Base-by-base conservation (phyloP, 2,888 invertebrate genomes). In the Aspidiotus rigidus region DNA sequence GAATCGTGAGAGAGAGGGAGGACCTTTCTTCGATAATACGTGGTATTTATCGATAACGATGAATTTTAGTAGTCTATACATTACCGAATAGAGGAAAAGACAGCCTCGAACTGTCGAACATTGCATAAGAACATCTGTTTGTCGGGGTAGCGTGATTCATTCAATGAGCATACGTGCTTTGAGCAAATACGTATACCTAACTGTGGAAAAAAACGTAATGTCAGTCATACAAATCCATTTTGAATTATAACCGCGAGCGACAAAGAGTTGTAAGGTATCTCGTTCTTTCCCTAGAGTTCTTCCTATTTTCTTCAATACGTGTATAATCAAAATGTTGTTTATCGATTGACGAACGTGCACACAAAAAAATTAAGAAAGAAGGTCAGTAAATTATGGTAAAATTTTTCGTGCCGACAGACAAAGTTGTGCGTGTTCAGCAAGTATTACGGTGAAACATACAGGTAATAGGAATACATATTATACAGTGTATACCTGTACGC, bases 341-440 rank as follows among this genome's bases (percentile, higher is more conserved):
- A 62, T 62, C 54, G 44, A 49, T 40, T 13, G n/a, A 39, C 49
- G 42, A 55, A 64, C 64, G 64, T 17, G 64, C 39, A 54, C 53
- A 17, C 54, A 55, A 64, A 64, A 64, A 64, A 64, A 64, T 64
- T 64, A 64, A 64, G 56, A 64, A 64, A 64, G 55, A 64, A 64
- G 64, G 64, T 64, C 64, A 55, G 64, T 64, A 64, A 64, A 64
- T 64, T 64, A 64, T 40, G 28, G 64, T 64, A 64, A 64, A 64
- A 64, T 64, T 64, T 28, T 64, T 49, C 64, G 53, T 64, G 64
- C 64, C 55, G 64, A 64, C 55, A 64, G 54, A 64, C 64, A 64
- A 64, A 64, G 64, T 64, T 64, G 64, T 64, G 64, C 64, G 64
- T 64, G 64, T 64, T 64, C 55, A 64, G 64, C 64, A 55, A 64